These are phyloP conservation scores for Nettapus auritus DNA, from an alignment of 2,113 vertebrate species.

Conservation along the genomic window DNA sequence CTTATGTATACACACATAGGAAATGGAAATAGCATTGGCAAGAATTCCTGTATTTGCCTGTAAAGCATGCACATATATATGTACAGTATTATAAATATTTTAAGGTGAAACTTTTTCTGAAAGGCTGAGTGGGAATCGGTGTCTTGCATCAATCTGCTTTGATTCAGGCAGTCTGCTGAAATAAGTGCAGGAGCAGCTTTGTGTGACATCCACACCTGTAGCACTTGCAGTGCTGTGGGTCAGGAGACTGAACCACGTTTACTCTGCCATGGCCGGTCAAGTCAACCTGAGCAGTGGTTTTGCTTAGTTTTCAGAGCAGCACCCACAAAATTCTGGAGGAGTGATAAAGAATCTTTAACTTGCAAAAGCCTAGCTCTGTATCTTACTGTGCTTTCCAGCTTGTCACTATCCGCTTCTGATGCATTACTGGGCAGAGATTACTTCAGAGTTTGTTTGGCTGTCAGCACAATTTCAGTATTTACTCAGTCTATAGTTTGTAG, in stretches of 20 bases:
- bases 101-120: not conserved
- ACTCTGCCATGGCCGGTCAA: not conserved
- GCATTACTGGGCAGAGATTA: not conserved
- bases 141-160: rapidly evolving
- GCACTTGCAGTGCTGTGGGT: not conserved
- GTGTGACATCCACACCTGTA: not conserved
- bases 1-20: not conserved
- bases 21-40: not conserved
- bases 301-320: not conserved
- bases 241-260: not conserved
- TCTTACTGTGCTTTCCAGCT: not conserved
- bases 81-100: not conserved
- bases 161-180: not conserved
- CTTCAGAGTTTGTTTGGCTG: not conserved
- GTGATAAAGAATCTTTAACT: not conserved
- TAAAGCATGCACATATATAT: too few species aligned
- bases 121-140: not conserved
- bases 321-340: not conserved
- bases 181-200: not conserved
- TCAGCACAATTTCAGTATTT: not conserved
- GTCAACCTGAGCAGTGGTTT: not conserved
- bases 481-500: not conserved
- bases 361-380: not conserved
- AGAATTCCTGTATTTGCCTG: not conserved
- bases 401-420: not conserved